Conservation (phyloP, 2,113 vertebrate genomes). For the Misgurnus mizolepis region DNA sequence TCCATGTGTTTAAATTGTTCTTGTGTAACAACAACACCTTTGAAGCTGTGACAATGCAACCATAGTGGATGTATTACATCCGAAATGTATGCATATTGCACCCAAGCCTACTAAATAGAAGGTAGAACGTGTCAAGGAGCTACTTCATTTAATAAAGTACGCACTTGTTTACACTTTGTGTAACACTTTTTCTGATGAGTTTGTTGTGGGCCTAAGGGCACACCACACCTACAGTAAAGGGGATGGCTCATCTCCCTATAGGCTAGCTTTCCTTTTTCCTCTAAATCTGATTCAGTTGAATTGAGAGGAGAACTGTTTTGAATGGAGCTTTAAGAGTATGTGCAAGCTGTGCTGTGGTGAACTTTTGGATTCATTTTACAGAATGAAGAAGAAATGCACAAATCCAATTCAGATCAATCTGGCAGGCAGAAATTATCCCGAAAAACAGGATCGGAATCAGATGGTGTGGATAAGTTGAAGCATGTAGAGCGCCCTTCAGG, state of each 20-base stretch:
- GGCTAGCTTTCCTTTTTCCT: slow-evolving; percentile 62
- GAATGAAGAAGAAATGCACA: slow-evolving; percentile 28
- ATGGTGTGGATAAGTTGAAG: not conserved
- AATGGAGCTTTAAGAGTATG: not conserved
- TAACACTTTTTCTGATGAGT: slow-evolving; percentile 2
- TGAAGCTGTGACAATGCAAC: too few species aligned
- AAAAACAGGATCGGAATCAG: slow-evolving; percentile 11
- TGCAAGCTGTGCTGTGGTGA: not conserved
- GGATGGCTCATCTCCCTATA: slow-evolving; percentile 48
- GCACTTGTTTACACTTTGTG: not conserved
- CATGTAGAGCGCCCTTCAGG: slow-evolving; percentile 9
- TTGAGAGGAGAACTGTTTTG: not conserved
- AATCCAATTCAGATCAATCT: not conserved
- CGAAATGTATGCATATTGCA: too few species aligned
- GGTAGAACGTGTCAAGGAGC: too few species aligned
- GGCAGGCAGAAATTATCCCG: not conserved
- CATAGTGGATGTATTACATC: not conserved
- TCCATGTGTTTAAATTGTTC: too few species aligned
- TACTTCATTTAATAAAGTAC: too few species aligned
- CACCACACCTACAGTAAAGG: slow-evolving; percentile 48
- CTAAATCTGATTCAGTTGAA: slow-evolving; percentile 33
- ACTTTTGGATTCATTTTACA: not conserved
- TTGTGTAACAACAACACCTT: too few species aligned
- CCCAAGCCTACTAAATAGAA: too few species aligned
- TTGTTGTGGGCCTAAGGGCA: slow-evolving; percentile 20